phyloP scores from a whole-genome alignment of 1,140 invertebrate genomes.

The Acromyrmex heyeri region DNA sequence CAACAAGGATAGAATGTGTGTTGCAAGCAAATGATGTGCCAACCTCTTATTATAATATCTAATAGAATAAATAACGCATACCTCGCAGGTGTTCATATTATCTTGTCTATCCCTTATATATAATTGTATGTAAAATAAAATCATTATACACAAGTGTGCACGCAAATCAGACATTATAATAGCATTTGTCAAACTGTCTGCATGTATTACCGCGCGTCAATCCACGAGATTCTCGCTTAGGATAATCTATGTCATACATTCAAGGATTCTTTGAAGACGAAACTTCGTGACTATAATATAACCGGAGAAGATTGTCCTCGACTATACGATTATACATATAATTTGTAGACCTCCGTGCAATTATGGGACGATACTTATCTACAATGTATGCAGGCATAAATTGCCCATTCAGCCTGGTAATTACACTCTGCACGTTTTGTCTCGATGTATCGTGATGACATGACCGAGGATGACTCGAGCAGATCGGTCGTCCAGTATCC shows the following conservation, averaged over 20 bases:
- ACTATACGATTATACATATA: conserved; percentile 37
- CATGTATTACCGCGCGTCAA: neutral
- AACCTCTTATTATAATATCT: too few relatives aligned
- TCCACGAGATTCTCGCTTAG: conserved; percentile 17
- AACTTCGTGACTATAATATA: conserved; percentile 29
- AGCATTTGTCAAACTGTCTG: conserved; percentile 9
- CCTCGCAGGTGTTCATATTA: too few relatives aligned
- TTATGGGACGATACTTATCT: conserved; percentile 55
- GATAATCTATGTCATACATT: conserved; percentile 9
- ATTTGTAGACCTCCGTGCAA: conserved; percentile 51
- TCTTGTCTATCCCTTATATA: too few relatives aligned
- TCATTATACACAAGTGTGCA: neutral
- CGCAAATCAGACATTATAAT: neutral
- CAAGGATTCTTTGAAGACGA: conserved; percentile 47
- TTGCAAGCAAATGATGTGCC: too few relatives aligned
- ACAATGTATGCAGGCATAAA: conserved; percentile 53
- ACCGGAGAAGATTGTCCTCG: conserved; percentile 39
- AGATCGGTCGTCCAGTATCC: conserved; percentile 2
- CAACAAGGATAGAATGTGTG: too few relatives aligned
- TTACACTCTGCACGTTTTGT: conserved; percentile 49
- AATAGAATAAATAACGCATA: too few relatives aligned
- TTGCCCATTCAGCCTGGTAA: conserved; percentile 50
- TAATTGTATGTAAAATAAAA: neutral
- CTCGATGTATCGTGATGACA: conserved; percentile 47
- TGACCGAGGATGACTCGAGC: conserved; percentile 39